Evolutionary conservation across 2,888 invertebrate species (phyloP).

Genomic region (Carabus problematicus): DNA sequence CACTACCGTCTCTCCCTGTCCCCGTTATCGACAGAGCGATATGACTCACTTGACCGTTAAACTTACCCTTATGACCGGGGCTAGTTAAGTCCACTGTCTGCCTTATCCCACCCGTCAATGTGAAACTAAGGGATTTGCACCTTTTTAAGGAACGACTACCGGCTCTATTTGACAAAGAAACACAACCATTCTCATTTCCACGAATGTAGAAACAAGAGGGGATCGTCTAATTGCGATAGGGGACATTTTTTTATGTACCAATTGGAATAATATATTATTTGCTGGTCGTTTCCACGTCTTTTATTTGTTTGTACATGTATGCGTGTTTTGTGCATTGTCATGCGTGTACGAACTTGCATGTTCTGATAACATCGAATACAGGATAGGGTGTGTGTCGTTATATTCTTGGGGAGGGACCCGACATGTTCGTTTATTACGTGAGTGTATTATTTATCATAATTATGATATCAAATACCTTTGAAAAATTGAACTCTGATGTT

Average conservation of each 20-base stretch:
- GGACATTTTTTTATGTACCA: constrained; percentile 16
- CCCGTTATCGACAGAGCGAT: too few species aligned
- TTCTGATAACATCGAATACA: too few species aligned
- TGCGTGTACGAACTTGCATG: constrained; percentile 5
- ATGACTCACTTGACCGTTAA: too few species aligned
- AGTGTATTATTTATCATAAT: too few species aligned
- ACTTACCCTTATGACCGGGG: too few species aligned
- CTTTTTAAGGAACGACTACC: constrained; percentile 6
- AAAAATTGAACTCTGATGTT: too few species aligned
- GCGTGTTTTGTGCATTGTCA: constrained; percentile 11
- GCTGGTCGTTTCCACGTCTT: constrained; percentile 1
- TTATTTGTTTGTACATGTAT: constrained; percentile 4
- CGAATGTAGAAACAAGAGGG: constrained; percentile 4
- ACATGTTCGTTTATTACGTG: too few species aligned
- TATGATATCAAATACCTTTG: too few species aligned
- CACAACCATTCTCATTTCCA: not conserved
- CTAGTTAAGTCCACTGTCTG: not conserved
- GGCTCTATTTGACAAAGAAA: constrained; percentile 26
- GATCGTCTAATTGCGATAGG: constrained; percentile 15
- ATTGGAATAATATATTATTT: constrained; percentile 3
- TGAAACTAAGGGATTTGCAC: constrained; percentile 26
- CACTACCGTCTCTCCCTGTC: too few species aligned
- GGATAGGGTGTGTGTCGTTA: too few species aligned
- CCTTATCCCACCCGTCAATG: not conserved
- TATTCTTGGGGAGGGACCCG: too few species aligned